Conservation (phyloP, 2,113 vertebrate genomes). For the Tiliqua scincoides region DNA sequence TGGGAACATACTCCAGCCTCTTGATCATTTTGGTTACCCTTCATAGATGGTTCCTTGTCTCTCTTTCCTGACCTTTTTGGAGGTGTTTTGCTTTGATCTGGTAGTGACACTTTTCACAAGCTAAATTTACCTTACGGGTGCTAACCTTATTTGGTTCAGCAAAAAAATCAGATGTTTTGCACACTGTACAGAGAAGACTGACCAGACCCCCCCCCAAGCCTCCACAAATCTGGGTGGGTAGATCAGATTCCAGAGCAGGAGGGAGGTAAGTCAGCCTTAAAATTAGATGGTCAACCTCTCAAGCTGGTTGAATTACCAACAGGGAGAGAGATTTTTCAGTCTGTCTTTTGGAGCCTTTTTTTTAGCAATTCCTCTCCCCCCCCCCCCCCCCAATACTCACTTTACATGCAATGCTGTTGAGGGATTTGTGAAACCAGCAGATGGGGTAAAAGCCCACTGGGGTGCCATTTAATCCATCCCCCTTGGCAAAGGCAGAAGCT, state of each 20-base stretch:
- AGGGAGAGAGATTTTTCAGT: neutral
- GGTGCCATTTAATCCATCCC: conserved; percentile 36
- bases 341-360: neutral
- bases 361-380: neutral
- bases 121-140: neutral
- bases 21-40: neutral
- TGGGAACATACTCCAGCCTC: neutral
- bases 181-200: neutral
- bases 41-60: neutral
- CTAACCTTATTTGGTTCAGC: neutral
- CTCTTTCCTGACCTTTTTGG: neutral
- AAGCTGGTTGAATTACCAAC: conserved; percentile 20
- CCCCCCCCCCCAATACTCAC: neutral
- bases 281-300: conserved; percentile 25
- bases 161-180: neutral
- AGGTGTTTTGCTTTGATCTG: neutral
- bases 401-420: conserved; percentile 32
- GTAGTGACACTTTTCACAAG: neutral
- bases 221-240: neutral
- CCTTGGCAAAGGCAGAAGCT: conserved; percentile 34
- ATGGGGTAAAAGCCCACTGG: conserved; percentile 41
- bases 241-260: conserved; percentile 8
- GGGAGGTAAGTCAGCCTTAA: conserved; percentile 27
- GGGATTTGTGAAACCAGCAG: conserved; percentile 33
- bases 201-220: neutral